A percentile compares a stretch with the other conserved stretches of the same genome.
phyloP scores from a whole-genome alignment of 2,797 vertebrate genomes.

The Streptopelia turtur region DNA sequence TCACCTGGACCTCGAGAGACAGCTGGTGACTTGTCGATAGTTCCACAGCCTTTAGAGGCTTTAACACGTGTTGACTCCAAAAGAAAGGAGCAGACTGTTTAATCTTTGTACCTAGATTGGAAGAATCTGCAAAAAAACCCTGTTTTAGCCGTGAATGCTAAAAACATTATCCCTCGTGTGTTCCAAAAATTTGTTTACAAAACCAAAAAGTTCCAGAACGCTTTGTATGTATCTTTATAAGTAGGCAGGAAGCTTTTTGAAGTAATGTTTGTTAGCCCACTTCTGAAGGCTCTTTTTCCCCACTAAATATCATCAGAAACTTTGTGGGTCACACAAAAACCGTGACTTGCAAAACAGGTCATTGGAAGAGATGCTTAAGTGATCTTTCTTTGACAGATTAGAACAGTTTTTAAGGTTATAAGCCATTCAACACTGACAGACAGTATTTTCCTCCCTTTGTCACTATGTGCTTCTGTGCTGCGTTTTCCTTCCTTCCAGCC shows the following conservation, averaged over 20 bases:
- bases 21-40: background rate
- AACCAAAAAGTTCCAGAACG: constrained; percentile 55
- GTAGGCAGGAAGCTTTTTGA: constrained; percentile 50
- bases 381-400: background rate
- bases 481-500: constrained; percentile 3
- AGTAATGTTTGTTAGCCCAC: background rate
- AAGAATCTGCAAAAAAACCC: background rate
- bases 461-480: background rate
- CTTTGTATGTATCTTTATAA: constrained; percentile 48
- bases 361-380: background rate
- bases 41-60: background rate
- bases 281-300: background rate
- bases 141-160: background rate
- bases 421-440: constrained; percentile 4
- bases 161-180: background rate
- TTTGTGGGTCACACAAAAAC: background rate
- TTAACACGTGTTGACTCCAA: background rate
- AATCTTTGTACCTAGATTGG: background rate
- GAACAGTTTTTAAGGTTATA: constrained; percentile 7
- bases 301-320: background rate
- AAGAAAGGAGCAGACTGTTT: background rate
- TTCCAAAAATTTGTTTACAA: constrained; percentile 69
- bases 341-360: background rate
- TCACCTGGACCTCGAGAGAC: constrained; percentile 13
- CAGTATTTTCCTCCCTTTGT: constrained; percentile 5